These are phyloP conservation scores for Calcarius lapponicus DNA, from an alignment of 2,797 vertebrate species.

Conservation along the genomic window DNA sequence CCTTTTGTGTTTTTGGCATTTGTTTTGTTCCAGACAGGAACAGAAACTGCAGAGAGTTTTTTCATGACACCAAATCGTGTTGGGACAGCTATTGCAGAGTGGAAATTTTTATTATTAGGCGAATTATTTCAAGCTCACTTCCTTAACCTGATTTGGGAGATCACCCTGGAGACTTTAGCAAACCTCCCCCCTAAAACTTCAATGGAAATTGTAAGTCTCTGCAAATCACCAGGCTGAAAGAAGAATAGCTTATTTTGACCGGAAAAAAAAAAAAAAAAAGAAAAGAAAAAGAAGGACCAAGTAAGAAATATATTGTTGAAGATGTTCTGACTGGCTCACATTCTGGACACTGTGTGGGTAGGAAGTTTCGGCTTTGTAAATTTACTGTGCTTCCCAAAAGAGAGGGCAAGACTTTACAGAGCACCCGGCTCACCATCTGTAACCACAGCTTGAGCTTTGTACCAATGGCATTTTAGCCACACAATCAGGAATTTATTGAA, in stretches of 20 bases:
- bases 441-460: not conserved
- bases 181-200: not conserved
- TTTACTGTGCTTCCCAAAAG: not conserved
- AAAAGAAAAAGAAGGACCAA: not conserved
- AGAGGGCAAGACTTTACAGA: not conserved
- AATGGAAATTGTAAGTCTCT: not conserved
- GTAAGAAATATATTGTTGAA: not conserved
- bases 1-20: not conserved
- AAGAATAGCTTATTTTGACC: not conserved
- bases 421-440: not conserved
- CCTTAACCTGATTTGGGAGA: not conserved
- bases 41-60: not conserved
- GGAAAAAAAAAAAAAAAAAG: not conserved
- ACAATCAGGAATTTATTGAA: not conserved
- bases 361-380: not conserved
- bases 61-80: not conserved
- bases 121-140: not conserved
- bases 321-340: not conserved
- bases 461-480: not conserved
- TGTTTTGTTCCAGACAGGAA: constrained; percentile 25
- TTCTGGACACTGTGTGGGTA: not conserved
- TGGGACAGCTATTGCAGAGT: not conserved
- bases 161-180: not conserved
- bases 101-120: not conserved
- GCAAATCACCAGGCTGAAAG: not conserved